Conservation (phyloP, 1,140 invertebrate genomes). For the Tetragonula clypearis region DNA sequence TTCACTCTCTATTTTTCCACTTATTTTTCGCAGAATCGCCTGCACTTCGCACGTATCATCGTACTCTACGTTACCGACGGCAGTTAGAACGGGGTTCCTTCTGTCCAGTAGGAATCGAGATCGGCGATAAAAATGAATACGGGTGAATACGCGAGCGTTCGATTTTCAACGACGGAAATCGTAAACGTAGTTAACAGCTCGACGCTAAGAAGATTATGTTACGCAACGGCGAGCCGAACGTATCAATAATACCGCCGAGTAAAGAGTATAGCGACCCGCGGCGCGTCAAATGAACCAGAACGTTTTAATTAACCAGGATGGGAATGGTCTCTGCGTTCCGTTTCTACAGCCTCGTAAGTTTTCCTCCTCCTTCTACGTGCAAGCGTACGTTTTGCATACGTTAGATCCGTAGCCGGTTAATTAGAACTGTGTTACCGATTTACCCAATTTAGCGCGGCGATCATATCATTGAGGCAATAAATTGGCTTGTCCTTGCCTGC, state of each 20-base stretch:
- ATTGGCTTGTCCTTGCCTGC: constrained; percentile 46
- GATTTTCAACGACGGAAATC: background rate
- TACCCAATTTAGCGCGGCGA: constrained; percentile 44
- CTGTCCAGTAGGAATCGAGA: no score
- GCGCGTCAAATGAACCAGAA: constrained; percentile 33
- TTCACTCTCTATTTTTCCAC: no score
- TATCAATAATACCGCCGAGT: constrained; percentile 12
- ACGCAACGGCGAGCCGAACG: background rate
- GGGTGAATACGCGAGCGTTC: background rate
- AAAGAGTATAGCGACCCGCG: constrained; percentile 5
- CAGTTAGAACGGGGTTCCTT: background rate
- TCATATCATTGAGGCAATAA: constrained; percentile 51
- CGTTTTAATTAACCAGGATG: constrained; percentile 21
- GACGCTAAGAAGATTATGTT: constrained; percentile 19
- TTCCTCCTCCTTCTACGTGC: background rate
- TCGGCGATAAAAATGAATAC: background rate
- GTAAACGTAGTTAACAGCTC: background rate
- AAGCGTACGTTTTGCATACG: constrained; percentile 43
- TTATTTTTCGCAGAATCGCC: no score
- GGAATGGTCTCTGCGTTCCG: no score
- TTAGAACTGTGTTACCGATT: constrained; percentile 16
- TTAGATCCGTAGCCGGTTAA: background rate
- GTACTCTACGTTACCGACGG: no score
- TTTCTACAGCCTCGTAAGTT: background rate
- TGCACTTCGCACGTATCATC: no score